Percentiles rank a stretch among this genome's conserved stretches.
Evolutionary conservation across 2,797 vertebrate genomes (phyloP).

Genomic region (Ispidina picta): DNA sequence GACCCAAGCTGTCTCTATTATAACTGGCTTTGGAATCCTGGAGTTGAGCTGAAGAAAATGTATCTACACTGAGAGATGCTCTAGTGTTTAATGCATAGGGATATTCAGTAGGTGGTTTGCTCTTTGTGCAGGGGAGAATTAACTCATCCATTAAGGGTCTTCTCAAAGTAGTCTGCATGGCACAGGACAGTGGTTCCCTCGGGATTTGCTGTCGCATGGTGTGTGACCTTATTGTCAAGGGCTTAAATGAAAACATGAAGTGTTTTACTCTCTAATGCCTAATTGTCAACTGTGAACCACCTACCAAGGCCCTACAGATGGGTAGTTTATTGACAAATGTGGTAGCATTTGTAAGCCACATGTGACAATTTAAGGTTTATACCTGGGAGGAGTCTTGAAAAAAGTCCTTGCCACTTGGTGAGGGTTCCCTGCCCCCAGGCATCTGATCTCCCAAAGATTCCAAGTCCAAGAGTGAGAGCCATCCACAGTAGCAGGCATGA

Average conservation of each 20-base stretch:
- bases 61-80: neutral
- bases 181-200: neutral
- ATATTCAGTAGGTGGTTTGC: neutral
- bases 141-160: neutral
- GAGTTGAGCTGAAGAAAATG: neutral
- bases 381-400: neutral
- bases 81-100: neutral
- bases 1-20: neutral
- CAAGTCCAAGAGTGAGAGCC: neutral
- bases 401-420: neutral
- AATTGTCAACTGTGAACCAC: neutral
- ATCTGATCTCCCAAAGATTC: neutral
- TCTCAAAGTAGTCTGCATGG: neutral
- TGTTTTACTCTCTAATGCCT: neutral
- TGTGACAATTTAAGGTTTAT: neutral
- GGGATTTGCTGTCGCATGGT: neutral
- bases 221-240: neutral
- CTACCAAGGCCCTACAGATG: neutral
- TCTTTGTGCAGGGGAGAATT: neutral
- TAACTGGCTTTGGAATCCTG: neutral
- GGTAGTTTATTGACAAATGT: neutral
- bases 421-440: neutral
- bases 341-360: accelerated
- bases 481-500: neutral
- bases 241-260: neutral